Evolutionary conservation across 2,797 vertebrate genomes (phyloP).

Genomic region (Sebastes hopkinsi): DNA sequence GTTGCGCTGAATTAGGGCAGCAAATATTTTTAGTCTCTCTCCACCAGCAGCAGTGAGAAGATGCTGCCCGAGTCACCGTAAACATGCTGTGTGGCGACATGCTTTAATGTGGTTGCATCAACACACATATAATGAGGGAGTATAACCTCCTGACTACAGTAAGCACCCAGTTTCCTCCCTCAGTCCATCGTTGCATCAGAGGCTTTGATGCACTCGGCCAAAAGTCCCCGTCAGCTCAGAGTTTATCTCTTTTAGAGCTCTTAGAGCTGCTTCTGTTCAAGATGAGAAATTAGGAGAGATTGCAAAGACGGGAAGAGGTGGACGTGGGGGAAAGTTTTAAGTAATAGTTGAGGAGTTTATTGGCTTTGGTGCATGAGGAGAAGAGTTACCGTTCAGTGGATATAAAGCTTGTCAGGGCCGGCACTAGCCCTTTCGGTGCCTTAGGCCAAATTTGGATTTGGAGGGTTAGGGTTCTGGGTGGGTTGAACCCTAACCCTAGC

Average conservation of each 20-base stretch:
- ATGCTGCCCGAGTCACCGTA: constrained; percentile 4
- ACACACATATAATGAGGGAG: background rate
- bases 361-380: background rate
- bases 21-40: constrained; percentile 60
- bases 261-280: constrained; percentile 1
- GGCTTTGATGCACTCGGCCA: constrained; percentile 59
- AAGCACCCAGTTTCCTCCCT: constrained; percentile 58
- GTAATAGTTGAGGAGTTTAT: background rate
- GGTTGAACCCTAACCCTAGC: too few species aligned
- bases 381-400: background rate
- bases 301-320: background rate
- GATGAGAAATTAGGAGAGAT: constrained; percentile 21
- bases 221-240: constrained; percentile 37
- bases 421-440: too few species aligned
- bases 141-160: constrained; percentile 14
- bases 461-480: too few species aligned
- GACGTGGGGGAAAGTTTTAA: background rate
- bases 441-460: too few species aligned
- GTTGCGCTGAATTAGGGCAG: constrained; percentile 62
- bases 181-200: constrained; percentile 68
- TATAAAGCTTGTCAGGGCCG: background rate
- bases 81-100: constrained; percentile 33
- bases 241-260: constrained; percentile 18
- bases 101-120: background rate
- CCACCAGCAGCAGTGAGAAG: constrained; percentile 26